Conservation (phyloP, 2,888 invertebrate genomes). For the Cremastinae sp. region DNA sequence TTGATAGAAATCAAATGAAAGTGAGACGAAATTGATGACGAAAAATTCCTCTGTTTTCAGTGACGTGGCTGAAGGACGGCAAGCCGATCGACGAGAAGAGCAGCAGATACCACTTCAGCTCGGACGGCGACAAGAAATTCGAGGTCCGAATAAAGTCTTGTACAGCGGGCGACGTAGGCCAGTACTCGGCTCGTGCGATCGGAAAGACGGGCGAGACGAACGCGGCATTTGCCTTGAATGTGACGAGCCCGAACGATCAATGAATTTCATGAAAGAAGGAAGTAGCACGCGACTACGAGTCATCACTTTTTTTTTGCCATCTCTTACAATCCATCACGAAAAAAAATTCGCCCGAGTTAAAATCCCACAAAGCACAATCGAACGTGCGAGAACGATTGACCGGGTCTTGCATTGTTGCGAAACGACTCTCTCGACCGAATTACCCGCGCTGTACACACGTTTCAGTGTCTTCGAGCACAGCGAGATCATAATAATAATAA, state of each 20-base stretch:
- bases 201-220: constrained; percentile 92
- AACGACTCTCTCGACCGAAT: constrained; percentile 1
- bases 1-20: too few relatives aligned
- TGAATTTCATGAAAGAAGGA: constrained; percentile 72
- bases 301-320: not conserved
- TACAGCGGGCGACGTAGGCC: constrained; percentile 90
- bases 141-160: constrained; percentile 89
- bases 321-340: constrained; percentile 21
- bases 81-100: constrained; percentile 91
- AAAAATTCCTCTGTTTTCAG: too few relatives aligned
- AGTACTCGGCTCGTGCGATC: constrained; percentile 92
- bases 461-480: not conserved
- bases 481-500: constrained; percentile 2
- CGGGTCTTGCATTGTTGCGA: not conserved
- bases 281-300: not conserved
- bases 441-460: constrained; percentile 7
- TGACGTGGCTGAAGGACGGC: constrained; percentile 95
- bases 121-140: constrained; percentile 90
- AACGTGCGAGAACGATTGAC: not conserved
- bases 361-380: constrained; percentile 2
- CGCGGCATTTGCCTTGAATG: constrained; percentile 93
- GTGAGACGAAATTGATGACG: too few relatives aligned
- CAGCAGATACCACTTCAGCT: constrained; percentile 90
- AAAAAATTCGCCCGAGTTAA: constrained; percentile 4
- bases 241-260: constrained; percentile 83